phyloP scores from a whole-genome alignment of 2,113 vertebrate species.

The Polypterus senegalus region DNA sequence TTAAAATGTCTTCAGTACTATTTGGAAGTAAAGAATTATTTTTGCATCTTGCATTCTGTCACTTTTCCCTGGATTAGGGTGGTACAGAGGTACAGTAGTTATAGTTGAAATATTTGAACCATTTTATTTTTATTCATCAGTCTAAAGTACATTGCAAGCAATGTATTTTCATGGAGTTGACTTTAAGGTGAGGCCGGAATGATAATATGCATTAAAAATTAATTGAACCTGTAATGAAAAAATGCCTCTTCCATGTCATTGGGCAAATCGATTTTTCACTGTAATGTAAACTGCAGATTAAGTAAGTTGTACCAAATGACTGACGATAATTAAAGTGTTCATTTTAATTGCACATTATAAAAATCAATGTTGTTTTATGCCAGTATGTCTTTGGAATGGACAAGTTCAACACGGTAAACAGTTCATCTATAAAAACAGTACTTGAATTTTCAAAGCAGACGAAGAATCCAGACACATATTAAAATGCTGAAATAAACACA shows the following conservation, averaged over 20 bases:
- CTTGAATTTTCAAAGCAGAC: too few relatives aligned
- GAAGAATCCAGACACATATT: too few relatives aligned
- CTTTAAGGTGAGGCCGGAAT: background rate
- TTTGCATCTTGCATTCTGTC: too few relatives aligned
- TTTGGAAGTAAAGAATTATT: too few relatives aligned
- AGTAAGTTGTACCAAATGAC: conserved; percentile 3
- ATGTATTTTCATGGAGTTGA: background rate
- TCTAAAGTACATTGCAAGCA: background rate
- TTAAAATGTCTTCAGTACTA: too few relatives aligned
- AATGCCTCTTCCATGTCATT: background rate
- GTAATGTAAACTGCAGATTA: conserved; percentile 2
- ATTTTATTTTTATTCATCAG: too few relatives aligned
- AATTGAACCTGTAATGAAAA: conserved; percentile 6
- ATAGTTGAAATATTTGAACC: too few relatives aligned
- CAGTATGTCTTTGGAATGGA: background rate
- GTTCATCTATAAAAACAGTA: too few relatives aligned
- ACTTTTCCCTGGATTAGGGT: too few relatives aligned
- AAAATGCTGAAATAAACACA: too few relatives aligned
- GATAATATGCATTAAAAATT: conserved; percentile 6
- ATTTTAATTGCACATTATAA: background rate
- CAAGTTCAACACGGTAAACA: conserved; percentile 2
- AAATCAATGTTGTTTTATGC: conserved; percentile 3
- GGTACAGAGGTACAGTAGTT: too few relatives aligned
- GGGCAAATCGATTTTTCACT: background rate
- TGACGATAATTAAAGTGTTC: conserved; percentile 4